Evolutionary conservation across 2,113 vertebrate genomes (phyloP).

Genomic region (Epinephelus lanceolatus): DNA sequence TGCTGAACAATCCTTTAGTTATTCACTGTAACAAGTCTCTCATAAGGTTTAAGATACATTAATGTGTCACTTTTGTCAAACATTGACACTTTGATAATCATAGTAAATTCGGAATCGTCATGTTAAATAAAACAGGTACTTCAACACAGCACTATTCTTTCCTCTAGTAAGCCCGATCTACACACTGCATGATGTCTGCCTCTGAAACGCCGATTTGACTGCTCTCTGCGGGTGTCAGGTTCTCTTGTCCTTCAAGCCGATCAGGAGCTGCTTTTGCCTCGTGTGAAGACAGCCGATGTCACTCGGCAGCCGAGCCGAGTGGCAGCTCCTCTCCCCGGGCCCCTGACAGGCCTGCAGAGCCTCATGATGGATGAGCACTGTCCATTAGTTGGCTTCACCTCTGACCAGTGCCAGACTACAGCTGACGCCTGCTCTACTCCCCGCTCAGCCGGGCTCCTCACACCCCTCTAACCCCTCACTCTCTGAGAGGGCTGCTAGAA

Average conservation of each 20-base stretch:
- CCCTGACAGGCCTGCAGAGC: slow-evolving; percentile 83
- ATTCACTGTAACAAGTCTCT: neutral
- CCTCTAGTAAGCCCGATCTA: slow-evolving; percentile 10
- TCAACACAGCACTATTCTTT: slow-evolving; percentile 12
- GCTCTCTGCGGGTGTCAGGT: slow-evolving; percentile 67
- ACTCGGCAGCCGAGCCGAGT: slow-evolving; percentile 74
- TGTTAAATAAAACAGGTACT: neutral
- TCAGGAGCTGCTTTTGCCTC: slow-evolving; percentile 64
- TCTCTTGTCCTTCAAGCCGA: slow-evolving; percentile 77
- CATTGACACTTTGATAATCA: neutral
- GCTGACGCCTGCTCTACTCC: slow-evolving; percentile 84
- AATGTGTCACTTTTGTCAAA: neutral
- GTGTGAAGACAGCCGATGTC: slow-evolving; percentile 77
- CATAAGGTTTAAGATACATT: neutral
- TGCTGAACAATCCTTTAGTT: neutral
- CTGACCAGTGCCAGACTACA: slow-evolving; percentile 84
- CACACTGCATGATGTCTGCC: slow-evolving; percentile 26
- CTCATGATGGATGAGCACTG: slow-evolving; percentile 88
- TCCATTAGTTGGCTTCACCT: slow-evolving; percentile 87
- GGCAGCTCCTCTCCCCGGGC: slow-evolving; percentile 81
- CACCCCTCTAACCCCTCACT: slow-evolving; percentile 69
- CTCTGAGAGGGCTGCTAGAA: slow-evolving; percentile 78
- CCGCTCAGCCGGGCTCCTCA: slow-evolving; percentile 64
- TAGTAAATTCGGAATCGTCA: neutral
- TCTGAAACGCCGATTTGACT: slow-evolving; percentile 67